Evolutionary conservation across 2,113 vertebrate species (phyloP).

Genomic region (Hiodon tergisus): DNA sequence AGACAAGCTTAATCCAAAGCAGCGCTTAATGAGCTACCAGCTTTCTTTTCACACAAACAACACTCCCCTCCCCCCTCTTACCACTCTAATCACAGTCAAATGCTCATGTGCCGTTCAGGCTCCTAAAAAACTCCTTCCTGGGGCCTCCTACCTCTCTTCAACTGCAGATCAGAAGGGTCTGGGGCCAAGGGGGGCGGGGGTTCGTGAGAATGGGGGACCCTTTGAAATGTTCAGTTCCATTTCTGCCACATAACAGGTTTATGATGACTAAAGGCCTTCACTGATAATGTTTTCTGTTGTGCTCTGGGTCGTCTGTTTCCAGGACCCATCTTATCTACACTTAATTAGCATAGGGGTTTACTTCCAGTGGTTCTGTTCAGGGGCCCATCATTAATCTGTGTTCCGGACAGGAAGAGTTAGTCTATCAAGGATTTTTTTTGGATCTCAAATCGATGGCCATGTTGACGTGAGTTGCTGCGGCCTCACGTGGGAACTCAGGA

Average conservation of each 20-base stretch:
- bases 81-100: slow-evolving; percentile 70
- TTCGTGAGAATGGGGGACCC: slow-evolving; percentile 45
- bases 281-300: not conserved
- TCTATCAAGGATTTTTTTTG: too few species aligned
- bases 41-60: slow-evolving; percentile 75
- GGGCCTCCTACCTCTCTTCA: slow-evolving; percentile 29
- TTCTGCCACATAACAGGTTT: not conserved
- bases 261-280: not conserved
- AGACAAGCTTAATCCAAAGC: slow-evolving; percentile 72
- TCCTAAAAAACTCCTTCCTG: slow-evolving; percentile 58
- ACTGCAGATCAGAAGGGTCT: slow-evolving; percentile 36
- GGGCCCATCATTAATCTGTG: too few species aligned
- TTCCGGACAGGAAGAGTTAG: too few species aligned
- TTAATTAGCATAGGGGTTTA: too few species aligned
- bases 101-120: slow-evolving; percentile 52
- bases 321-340: too few species aligned
- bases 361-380: too few species aligned
- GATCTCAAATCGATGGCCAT: too few species aligned
- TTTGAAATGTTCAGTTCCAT: slow-evolving; percentile 37
- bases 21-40: slow-evolving; percentile 80
- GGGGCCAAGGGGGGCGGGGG: slow-evolving; percentile 32
- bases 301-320: not conserved
- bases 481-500: too few species aligned
- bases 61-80: slow-evolving; percentile 62
- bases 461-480: too few species aligned